Percentiles rank a stretch among this genome's conserved stretches.
These are phyloP conservation scores for Sicus ferrugineus DNA, from an alignment of 2,888 invertebrate species.

Conservation along the genomic window DNA sequence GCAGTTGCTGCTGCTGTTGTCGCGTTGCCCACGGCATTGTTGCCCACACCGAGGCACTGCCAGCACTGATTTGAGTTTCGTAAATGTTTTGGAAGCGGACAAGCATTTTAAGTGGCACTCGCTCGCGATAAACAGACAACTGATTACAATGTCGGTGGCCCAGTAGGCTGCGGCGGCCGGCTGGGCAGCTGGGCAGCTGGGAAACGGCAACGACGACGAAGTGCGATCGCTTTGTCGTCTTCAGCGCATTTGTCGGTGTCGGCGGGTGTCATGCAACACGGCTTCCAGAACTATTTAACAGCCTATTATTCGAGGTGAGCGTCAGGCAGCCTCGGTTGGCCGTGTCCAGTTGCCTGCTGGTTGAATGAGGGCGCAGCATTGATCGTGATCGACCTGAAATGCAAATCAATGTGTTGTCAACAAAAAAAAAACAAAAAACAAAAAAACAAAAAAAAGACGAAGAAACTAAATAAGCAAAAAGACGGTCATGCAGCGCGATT, in stretches of 20 bases:
- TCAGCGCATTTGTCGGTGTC: neutral
- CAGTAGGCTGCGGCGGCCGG: neutral
- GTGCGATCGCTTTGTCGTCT: neutral
- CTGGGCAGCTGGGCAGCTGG: neutral
- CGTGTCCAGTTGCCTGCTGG: neutral
- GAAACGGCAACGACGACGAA: neutral
- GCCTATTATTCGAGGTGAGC: neutral
- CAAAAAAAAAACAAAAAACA: neutral
- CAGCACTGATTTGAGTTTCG: neutral
- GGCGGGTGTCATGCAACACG: conserved; percentile 25
- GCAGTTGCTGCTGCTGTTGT: neutral
- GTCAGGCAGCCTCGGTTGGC: no score
- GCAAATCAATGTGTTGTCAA: conserved; percentile 33
- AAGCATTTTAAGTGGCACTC: conserved; percentile 9
- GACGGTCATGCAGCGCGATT: conserved; percentile 16
- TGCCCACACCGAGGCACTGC: neutral
- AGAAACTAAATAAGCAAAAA: neutral
- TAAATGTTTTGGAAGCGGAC: neutral
- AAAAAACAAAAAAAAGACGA: neutral
- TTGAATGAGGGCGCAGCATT: conserved; percentile 19
- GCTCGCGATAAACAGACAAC: conserved; percentile 1
- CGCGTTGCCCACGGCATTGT: neutral
- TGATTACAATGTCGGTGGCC: neutral
- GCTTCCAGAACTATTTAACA: conserved; percentile 21
- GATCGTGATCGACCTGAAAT: conserved; percentile 33